Evolutionary conservation across 2,797 vertebrate genomes (phyloP).

Genomic region (Pangasius larnaudii): DNA sequence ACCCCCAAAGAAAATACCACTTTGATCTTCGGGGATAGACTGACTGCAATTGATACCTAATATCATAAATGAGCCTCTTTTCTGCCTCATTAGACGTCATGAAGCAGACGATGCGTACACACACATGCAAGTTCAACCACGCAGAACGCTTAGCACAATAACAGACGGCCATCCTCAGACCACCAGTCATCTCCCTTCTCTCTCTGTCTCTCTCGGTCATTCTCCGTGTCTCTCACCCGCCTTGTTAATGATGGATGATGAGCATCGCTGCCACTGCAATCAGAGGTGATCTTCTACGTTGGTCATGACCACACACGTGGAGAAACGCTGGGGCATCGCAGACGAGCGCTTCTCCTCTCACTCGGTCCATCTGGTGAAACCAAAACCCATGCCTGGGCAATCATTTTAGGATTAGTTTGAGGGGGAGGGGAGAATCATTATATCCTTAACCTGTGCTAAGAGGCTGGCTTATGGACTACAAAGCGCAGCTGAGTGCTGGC

Average conservation of each 20-base stretch:
- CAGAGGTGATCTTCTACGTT: slow-evolving; percentile 76
- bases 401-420: slow-evolving; percentile 59
- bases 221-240: slow-evolving; percentile 63
- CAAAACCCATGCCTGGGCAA: slow-evolving; percentile 67
- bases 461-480: slow-evolving; percentile 47
- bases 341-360: slow-evolving; percentile 68
- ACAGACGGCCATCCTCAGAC: slow-evolving; percentile 45
- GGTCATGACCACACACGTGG: slow-evolving; percentile 76
- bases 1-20: slow-evolving; percentile 72
- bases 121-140: slow-evolving; percentile 33
- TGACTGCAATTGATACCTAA: slow-evolving; percentile 77
- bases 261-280: slow-evolving; percentile 75
- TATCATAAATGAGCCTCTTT: slow-evolving; percentile 78
- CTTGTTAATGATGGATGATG: slow-evolving; percentile 80
- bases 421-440: slow-evolving; percentile 50
- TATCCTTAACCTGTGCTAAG: slow-evolving; percentile 56
- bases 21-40: slow-evolving; percentile 81
- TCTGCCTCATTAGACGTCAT: slow-evolving; percentile 77
- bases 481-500: slow-evolving; percentile 50
- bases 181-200: slow-evolving; percentile 41
- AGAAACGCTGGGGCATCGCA: slow-evolving; percentile 69
- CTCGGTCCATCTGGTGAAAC: slow-evolving; percentile 75
- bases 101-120: slow-evolving; percentile 62
- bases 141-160: slow-evolving; percentile 36
- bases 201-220: neutral